Percentiles rank a stretch among this genome's conserved stretches.
Evolutionary conservation across 2,113 vertebrate genomes (phyloP).

Genomic region (Bubo scandiacus): DNA sequence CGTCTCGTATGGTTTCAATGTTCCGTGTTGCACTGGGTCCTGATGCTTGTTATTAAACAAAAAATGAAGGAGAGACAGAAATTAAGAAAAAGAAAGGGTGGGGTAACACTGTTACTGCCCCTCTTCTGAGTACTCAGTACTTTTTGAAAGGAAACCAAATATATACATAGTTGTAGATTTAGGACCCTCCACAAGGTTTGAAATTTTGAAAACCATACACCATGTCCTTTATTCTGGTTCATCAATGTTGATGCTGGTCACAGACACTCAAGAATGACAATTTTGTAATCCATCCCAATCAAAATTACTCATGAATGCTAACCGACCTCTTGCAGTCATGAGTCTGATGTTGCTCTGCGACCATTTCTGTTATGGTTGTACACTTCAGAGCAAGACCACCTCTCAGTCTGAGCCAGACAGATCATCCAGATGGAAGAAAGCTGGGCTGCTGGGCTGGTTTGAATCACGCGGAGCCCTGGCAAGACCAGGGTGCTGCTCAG

Average conservation of each 20-base stretch:
- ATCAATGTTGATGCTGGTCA: neutral
- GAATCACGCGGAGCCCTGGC: accelerated
- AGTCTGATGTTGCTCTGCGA: neutral
- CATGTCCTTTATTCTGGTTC: neutral
- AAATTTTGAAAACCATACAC: neutral
- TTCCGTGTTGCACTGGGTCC: neutral
- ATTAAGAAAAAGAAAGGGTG: neutral
- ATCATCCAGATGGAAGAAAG: neutral
- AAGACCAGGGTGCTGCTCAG: neutral
- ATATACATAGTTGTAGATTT: neutral
- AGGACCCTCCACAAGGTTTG: neutral
- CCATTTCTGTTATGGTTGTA: neutral
- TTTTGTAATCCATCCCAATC: neutral
- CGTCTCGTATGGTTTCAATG: neutral
- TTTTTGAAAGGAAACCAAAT: neutral
- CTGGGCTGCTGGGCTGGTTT: neutral
- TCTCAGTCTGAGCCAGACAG: neutral
- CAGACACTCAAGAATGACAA: neutral
- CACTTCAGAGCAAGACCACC: accelerated
- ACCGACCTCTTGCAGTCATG: neutral
- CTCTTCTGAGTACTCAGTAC: neutral
- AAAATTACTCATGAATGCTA: neutral
- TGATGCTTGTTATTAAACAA: neutral
- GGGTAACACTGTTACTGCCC: neutral
- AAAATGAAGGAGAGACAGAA: neutral